phyloP scores from a whole-genome alignment of 2,888 invertebrate species.

The Aproaerema taeniolella region DNA sequence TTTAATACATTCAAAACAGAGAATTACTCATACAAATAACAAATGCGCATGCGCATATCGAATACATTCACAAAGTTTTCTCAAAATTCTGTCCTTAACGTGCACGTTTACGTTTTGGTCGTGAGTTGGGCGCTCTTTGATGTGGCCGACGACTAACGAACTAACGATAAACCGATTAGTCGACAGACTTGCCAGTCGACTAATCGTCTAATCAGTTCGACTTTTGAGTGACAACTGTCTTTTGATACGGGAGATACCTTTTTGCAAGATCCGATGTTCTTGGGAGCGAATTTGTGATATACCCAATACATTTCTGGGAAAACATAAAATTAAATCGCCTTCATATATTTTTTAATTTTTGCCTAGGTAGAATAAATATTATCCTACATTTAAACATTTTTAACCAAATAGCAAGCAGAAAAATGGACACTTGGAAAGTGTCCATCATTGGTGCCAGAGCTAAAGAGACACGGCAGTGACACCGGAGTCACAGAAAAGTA shows the following conservation, averaged over 20 bases:
- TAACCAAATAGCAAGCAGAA: too few relatives aligned
- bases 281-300: too few relatives aligned
- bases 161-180: slow-evolving; percentile 47
- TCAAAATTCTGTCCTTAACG: slow-evolving; percentile 43
- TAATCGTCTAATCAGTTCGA: slow-evolving; percentile 43
- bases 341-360: too few relatives aligned
- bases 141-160: slow-evolving; percentile 60
- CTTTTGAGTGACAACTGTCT: slow-evolving; percentile 37
- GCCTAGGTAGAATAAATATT: too few relatives aligned
- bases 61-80: slow-evolving; percentile 44
- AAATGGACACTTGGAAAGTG: too few relatives aligned
- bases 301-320: too few relatives aligned
- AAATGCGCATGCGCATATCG: slow-evolving; percentile 61
- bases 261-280: too few relatives aligned
- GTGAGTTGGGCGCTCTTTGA: slow-evolving; percentile 65
- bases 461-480: slow-evolving; percentile 24
- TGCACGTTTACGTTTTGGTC: slow-evolving; percentile 52
- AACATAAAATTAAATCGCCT: too few relatives aligned
- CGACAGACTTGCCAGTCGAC: slow-evolving; percentile 25
- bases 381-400: too few relatives aligned
- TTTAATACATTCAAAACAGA: too few relatives aligned
- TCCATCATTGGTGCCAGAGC: too few relatives aligned
- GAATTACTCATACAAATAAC: too few relatives aligned
- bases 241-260: slow-evolving; percentile 13
- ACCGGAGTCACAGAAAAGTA: slow-evolving; percentile 46